These are phyloP conservation scores for Ambastaia sidthimunki DNA, from an alignment of 2,797 vertebrate genomes.

Conservation along the genomic window DNA sequence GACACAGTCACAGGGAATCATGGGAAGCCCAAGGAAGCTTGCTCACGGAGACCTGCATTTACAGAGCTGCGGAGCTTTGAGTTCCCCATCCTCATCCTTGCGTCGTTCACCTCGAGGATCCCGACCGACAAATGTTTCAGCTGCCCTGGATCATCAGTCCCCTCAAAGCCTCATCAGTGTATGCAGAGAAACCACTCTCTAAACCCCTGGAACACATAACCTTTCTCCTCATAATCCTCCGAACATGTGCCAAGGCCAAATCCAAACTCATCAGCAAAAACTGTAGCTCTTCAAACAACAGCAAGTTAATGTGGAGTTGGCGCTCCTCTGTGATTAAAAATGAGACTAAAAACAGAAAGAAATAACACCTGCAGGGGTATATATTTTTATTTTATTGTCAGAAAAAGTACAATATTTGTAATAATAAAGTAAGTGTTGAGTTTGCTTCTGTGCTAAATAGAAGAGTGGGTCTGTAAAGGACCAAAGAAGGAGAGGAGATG, in stretches of 20 bases:
- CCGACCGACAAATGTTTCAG: slow-evolving; percentile 24
- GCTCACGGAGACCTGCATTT: slow-evolving; percentile 84
- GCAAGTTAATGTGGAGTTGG: slow-evolving; percentile 68
- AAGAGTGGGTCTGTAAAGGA: slow-evolving; percentile 14
- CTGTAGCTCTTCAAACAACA: slow-evolving; percentile 76
- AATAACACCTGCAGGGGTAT: slow-evolving; percentile 70
- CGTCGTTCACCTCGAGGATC: slow-evolving; percentile 66
- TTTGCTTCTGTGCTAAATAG: slow-evolving; percentile 64
- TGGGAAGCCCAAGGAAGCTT: slow-evolving; percentile 75
- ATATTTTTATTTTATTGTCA: slow-evolving; percentile 56
- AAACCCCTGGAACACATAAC: slow-evolving; percentile 65
- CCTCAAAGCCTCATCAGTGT: slow-evolving; percentile 77
- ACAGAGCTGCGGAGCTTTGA: slow-evolving; percentile 86
- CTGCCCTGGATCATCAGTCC: slow-evolving; percentile 45
- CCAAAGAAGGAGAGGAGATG: background rate
- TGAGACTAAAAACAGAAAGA: slow-evolving; percentile 72
- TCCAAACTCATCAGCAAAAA: slow-evolving; percentile 76
- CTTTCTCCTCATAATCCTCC: slow-evolving; percentile 21
- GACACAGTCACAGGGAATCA: slow-evolving; percentile 75
- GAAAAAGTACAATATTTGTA: slow-evolving; percentile 8
- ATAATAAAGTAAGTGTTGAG: slow-evolving; percentile 20
- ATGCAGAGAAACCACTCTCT: slow-evolving; percentile 89
- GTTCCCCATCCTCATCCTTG: slow-evolving; percentile 73
- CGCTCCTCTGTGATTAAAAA: slow-evolving; percentile 64
- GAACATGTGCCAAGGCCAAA: slow-evolving; percentile 62